Evolutionary conservation across 2,888 invertebrate species (phyloP).

Genomic region (Drosophila eohydei): DNA sequence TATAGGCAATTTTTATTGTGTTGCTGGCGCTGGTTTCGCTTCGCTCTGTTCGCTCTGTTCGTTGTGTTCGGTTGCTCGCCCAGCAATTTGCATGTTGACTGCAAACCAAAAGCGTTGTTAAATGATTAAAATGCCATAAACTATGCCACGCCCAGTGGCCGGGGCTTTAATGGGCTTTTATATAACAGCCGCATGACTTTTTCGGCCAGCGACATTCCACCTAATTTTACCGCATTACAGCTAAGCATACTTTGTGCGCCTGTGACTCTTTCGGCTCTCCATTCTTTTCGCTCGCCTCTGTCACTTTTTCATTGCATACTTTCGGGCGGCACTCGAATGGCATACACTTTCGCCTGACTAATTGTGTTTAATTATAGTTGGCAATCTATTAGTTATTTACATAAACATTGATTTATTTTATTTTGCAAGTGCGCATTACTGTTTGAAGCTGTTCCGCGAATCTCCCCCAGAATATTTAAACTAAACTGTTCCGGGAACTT

Average conservation of each 20-base stretch:
- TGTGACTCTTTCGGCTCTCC: not conserved
- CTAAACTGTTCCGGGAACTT: not conserved
- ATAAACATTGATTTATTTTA: conserved; percentile 2
- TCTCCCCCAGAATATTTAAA: not conserved
- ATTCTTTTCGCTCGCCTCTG: conserved; percentile 9
- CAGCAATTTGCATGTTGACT: conserved; percentile 78
- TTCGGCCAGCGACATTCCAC: conserved; percentile 30
- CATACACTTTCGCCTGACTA: not conserved
- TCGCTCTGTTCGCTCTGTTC: conserved; percentile 18
- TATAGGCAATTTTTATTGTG: conserved; percentile 77
- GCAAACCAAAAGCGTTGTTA: conserved; percentile 69
- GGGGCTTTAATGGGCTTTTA: conserved; percentile 57
- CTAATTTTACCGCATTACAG: conserved; percentile 60
- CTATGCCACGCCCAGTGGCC: conserved; percentile 56
- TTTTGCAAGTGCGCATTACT: not conserved
- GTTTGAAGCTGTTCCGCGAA: not conserved
- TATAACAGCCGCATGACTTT: conserved; percentile 32
- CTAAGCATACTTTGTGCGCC: conserved; percentile 23
- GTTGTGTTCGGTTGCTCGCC: conserved; percentile 42
- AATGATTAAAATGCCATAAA: conserved; percentile 80
- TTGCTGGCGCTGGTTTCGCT: conserved; percentile 40
- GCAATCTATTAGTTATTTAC: not conserved
- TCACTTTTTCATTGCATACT: conserved; percentile 35
- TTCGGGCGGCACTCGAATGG: conserved; percentile 22
- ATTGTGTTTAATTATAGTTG: conserved; percentile 22